Evolutionary conservation across 2,113 vertebrate species (phyloP), one percentile per base, ranked within the genome.

Genomic region (Hippopotamus amphibius): DNA sequence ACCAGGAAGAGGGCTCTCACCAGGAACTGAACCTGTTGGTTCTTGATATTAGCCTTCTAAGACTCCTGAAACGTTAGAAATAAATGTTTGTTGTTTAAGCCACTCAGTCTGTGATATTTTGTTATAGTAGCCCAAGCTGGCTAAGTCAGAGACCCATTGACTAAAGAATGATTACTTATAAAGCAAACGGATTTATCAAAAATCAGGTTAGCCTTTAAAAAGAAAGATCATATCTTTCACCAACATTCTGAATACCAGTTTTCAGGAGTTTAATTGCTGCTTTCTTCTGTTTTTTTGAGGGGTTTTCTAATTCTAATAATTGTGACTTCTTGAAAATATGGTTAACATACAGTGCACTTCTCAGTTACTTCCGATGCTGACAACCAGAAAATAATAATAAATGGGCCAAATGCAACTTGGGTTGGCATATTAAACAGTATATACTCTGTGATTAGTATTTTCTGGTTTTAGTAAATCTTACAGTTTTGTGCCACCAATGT

Each of bases 371-470:
- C 16, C 19, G 28, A 46, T 74, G n/a, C 30, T 69, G 10, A 26
- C 16, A 83, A 71, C n/a, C 43, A 92, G 68, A 85, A 84, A 82
- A 55, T 48, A 90, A 37, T 28, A 63, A 68, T 46, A 88, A 96
- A 80, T 46, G 46, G 7, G 37, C 37, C 33, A 74, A 48, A 80
- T 13, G n/a, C 26, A 89, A 76, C 17, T 33, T 91, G 12, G 16
- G 4, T n/a, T 41, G 28, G 41, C 22, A 53, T 61, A n/a, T n/a
- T 88, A 63, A 88, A 72, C 41, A 74, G 33, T 13, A 55, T 24
- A 12, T 41, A 46, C 4, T 88, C 30, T 74, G 33, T 37, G 17
- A 19, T 85, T n/a, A 72, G 26, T 22, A 63, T 72, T 92, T 96
- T 96, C 48, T 87, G 22, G 12, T 84, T 80, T 83, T 24, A 84